phyloP scores from a whole-genome alignment of 2,113 vertebrate genomes.

The Pterocles burchelli region DNA sequence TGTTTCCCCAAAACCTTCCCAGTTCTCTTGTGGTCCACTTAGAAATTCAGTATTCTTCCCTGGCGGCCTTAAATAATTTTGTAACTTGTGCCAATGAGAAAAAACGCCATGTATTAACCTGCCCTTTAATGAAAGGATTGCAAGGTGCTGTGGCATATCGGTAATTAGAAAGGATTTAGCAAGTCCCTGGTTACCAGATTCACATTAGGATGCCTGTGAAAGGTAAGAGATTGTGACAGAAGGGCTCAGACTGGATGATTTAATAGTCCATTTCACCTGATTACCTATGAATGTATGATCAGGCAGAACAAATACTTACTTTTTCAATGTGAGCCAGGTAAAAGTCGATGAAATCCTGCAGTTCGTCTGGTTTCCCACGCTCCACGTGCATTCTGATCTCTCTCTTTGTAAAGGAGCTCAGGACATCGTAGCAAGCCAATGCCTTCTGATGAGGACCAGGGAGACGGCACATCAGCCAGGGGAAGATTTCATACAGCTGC shows the following conservation, averaged over 20 bases:
- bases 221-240: not conserved
- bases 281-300: not conserved
- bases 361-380: not conserved
- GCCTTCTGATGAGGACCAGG: constrained; percentile 62
- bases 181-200: not conserved
- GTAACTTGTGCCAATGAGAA: not conserved
- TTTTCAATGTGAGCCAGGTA: constrained; percentile 67
- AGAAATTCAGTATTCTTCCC: not conserved
- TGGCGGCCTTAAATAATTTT: not conserved
- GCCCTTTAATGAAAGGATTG: not conserved
- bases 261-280: not conserved
- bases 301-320: constrained; percentile 27
- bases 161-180: not conserved
- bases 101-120: not conserved
- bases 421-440: not conserved
- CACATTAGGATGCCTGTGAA: not conserved
- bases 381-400: constrained; percentile 54
- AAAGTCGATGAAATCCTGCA: constrained; percentile 65
- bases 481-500: constrained; percentile 69
- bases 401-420: constrained; percentile 28
- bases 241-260: not conserved
- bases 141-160: not conserved
- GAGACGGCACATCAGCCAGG: constrained; percentile 48
- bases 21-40: not conserved
- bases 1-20: not conserved